Evolutionary conservation across 2,888 invertebrate genomes (phyloP), one percentile per base, ranked within the genome.

Genomic region (Sphecodes monilicornis): DNA sequence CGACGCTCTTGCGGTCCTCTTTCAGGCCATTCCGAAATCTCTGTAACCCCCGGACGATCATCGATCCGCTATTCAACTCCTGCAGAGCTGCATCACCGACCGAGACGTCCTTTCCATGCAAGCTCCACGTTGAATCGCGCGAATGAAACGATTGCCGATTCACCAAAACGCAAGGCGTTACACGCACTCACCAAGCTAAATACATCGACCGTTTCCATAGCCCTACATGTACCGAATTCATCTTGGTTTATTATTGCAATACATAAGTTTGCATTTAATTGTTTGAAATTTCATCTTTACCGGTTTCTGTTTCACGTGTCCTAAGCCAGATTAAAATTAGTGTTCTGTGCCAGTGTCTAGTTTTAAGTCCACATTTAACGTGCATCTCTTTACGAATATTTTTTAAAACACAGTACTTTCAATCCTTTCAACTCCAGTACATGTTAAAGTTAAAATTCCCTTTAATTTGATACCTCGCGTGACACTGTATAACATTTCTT

Each of bases 211-310:
- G 22, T 22, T 41, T 72, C 57, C 77, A 81, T 73, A 29, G 41
- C 36, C 54, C 64, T 64, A 41, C 81, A 79, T 79, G 79, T 69
- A 75, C 32, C 74, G 78, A 76, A 74, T 87, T 86, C 78, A 79
- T 69, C 80, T 36, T 36, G 80, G 71, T 64, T 87, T 86, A 6
- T 60, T 29, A 29, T 60, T 16, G 60, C 6, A 4, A 16, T 16
- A 26, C 29, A 5, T 60, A 26, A 2, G 60, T 5, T 29, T 29
- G 1, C 60, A 6, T 29, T 60, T 16, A 2, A 60, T 29, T 29
- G 8, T 29, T 10, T 0, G 2, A 18, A 60, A 29, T 60, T 29
- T 6, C 29, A 16, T 29, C 29, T 29, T 16, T 16, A 2, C 29
- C 60, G 6, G 16, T 6, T 16, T 2, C 60, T 54, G 16, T 29